Conservation (phyloP, 2,797 vertebrate species). For the Tolypeutes matacus region DNA sequence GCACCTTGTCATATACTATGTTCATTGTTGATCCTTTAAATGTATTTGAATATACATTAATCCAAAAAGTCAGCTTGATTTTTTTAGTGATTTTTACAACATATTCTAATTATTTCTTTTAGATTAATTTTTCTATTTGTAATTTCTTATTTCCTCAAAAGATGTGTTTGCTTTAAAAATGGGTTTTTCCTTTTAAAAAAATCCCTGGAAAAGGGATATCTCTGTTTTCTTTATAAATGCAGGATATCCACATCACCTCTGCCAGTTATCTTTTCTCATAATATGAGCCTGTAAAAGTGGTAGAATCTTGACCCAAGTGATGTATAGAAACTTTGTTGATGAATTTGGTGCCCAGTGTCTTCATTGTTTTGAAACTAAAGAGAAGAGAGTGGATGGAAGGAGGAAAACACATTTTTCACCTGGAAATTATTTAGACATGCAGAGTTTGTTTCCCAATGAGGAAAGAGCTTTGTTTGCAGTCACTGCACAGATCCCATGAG, state of each 20-base stretch:
- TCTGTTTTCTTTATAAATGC: slow-evolving; percentile 73
- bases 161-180: slow-evolving; percentile 67
- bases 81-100: not conserved
- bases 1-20: not conserved
- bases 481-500: slow-evolving; percentile 91
- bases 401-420: slow-evolving; percentile 71
- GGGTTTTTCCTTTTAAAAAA: slow-evolving; percentile 72
- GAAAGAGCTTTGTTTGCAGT: slow-evolving; percentile 91
- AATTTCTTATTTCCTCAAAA: slow-evolving; percentile 72
- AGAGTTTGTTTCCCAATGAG: slow-evolving; percentile 87
- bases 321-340: slow-evolving; percentile 12
- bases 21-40: slow-evolving; percentile 23
- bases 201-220: slow-evolving; percentile 57
- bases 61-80: slow-evolving; percentile 24
- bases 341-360: not conserved
- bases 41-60: not conserved
- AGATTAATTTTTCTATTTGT: slow-evolving; percentile 28
- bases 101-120: slow-evolving; percentile 7
- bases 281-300: not conserved
- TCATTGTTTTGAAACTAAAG: slow-evolving; percentile 64
- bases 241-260: slow-evolving; percentile 73
- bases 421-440: slow-evolving; percentile 84
- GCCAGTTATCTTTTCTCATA: slow-evolving; percentile 18
- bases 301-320: slow-evolving; percentile 36
- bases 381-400: not conserved